Base-by-base conservation (phyloP, 2,888 invertebrate genomes). In the Conomelus anceps region DNA sequence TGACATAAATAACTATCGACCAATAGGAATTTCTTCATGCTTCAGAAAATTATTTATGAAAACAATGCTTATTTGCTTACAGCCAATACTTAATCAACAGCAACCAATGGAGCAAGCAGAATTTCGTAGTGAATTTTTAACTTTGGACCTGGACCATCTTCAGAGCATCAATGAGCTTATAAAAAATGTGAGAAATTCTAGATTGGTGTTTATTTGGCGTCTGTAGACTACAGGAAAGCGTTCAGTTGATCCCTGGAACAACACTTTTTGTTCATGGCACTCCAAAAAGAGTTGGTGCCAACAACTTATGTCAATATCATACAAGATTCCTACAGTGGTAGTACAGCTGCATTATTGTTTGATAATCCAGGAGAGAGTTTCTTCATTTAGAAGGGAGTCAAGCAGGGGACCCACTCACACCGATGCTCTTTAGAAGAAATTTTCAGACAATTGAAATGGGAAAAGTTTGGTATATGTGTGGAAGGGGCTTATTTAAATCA, bases 101-200 rank as follows among this genome's bases (percentile, higher is more conserved):
- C 92, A 92, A 89, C 91, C 91, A 9, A 88, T 63, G n/a, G 91
- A 92, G 85, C 92, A 92, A 88, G 92, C 92, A 13, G 92, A 91
- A 0, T 91, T 92, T 86, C 89, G 91, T n/a, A 89, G n/a, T 85
- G 87, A 89, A 9, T 90, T 89, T 86, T 90, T 91, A 24, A 91
- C 91, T 1, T 89, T 88, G 11, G 90, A 91, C 26, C 90, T 88
- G 11, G 90, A 91, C 26, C 90, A 91, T 29, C 88, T 91, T 22
- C 90, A 91, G n/a, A 41, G 88, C 4, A 22, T 91, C 1, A 88
- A 88, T 13, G n/a, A 26, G 11, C 6, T 87, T 0, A 87, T 87
- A 20, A 87, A 22, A 87, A 87, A 23, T 24, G 24, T 24, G 22
- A 23, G 22, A 23, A 87, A 87, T 24, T n/a, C 23, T 11, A 22